A percentile compares a stretch with the other conserved stretches of the same genome.
These are phyloP conservation scores for Bombycilla garrulus DNA, from an alignment of 2,113 vertebrate species.

Conservation along the genomic window DNA sequence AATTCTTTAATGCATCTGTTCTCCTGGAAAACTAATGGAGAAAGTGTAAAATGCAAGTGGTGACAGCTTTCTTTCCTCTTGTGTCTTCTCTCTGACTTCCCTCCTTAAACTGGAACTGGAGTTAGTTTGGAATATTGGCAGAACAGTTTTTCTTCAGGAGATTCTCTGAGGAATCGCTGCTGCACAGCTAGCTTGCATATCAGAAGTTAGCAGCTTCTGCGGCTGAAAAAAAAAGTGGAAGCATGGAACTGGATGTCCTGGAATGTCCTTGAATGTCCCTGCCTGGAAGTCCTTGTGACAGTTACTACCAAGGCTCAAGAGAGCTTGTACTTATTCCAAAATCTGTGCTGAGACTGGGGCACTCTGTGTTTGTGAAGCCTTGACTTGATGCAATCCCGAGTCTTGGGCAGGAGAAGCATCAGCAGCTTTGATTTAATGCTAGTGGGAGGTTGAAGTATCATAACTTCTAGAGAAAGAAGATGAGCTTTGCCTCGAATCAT, in stretches of 20 bases:
- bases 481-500: not conserved
- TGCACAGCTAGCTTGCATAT: not conserved
- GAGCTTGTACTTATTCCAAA: not conserved
- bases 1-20: not conserved
- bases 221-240: not conserved
- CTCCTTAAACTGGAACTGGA: not conserved
- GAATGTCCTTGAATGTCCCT: not conserved
- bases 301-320: not conserved
- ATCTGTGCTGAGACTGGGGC: not conserved
- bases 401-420: not conserved
- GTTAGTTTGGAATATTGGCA: not conserved
- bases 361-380: not conserved
- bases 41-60: not conserved
- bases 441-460: not conserved
- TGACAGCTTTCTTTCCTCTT: not conserved
- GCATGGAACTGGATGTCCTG: not conserved
- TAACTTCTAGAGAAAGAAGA: not conserved
- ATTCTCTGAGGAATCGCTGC: not conserved
- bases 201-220: not conserved
- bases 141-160: not conserved
- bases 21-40: not conserved
- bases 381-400: fast-evolving
- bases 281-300: not conserved
- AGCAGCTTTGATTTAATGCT: not conserved
- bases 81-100: not conserved